These are phyloP conservation scores for Phyllotreta striolata DNA, from an alignment of 2,888 invertebrate genomes.

Conservation along the genomic window DNA sequence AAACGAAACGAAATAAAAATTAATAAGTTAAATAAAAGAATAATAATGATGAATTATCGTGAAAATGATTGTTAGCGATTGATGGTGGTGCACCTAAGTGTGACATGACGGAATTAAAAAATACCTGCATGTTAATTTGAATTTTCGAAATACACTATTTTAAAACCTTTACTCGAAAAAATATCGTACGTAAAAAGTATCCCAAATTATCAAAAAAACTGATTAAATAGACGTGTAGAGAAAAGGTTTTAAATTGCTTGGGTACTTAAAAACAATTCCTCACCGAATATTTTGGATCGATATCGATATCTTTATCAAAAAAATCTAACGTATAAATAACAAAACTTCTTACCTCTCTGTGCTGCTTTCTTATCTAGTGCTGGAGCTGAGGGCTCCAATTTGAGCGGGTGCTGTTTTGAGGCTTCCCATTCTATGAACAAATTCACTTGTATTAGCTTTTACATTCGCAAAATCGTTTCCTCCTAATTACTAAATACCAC, in stretches of 20 bases:
- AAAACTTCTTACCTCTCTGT: constrained; percentile 56
- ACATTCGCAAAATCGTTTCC: not conserved
- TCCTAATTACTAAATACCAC: not conserved
- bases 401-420: constrained; percentile 51
- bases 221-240: not conserved
- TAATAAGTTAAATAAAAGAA: constrained; percentile 42
- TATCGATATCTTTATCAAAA: constrained; percentile 1
- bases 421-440: constrained; percentile 57
- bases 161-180: not conserved
- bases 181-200: no score
- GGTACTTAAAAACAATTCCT: not conserved
- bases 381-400: constrained; percentile 45
- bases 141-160: constrained; percentile 1
- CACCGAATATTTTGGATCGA: constrained; percentile 23
- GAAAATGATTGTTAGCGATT: constrained; percentile 44
- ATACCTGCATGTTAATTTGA: constrained; percentile 46
- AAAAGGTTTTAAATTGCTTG: not conserved
- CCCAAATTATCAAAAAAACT: constrained; percentile 5
- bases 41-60: constrained; percentile 44
- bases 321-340: constrained; percentile 27
- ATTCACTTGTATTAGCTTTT: not conserved
- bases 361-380: constrained; percentile 51
- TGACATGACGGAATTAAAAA: constrained; percentile 36
- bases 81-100: constrained; percentile 51
- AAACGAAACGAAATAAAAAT: constrained; percentile 43